Conservation (phyloP, 2,888 invertebrate genomes). For the Arctia plantaginis region DNA sequence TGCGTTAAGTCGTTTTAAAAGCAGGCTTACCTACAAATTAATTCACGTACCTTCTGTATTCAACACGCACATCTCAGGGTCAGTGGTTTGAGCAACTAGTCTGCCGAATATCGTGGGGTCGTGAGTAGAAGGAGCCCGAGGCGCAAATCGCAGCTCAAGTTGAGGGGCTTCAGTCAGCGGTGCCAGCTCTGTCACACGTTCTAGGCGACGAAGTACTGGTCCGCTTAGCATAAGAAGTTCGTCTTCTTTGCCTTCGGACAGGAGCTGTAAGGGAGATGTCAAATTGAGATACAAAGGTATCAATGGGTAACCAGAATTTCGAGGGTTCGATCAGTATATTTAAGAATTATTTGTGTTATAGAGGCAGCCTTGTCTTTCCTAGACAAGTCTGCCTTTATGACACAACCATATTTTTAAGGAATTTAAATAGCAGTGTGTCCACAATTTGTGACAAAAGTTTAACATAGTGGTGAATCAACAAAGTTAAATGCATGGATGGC, state of each 20-base stretch:
- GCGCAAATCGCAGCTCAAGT: slow-evolving; percentile 73
- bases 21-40: neutral
- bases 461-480: too few relatives aligned
- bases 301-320: too few relatives aligned
- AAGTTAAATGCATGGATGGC: too few relatives aligned
- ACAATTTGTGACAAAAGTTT: too few relatives aligned
- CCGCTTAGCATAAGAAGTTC: slow-evolving; percentile 90
- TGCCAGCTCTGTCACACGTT: slow-evolving; percentile 86
- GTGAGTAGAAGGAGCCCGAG: slow-evolving; percentile 65
- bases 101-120: slow-evolving; percentile 72
- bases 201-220: slow-evolving; percentile 88
- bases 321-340: neutral
- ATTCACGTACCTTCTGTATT: slow-evolving; percentile 82
- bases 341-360: neutral
- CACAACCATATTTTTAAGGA: too few relatives aligned
- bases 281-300: too few relatives aligned
- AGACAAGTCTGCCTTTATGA: too few relatives aligned
- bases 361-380: too few relatives aligned
- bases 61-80: slow-evolving; percentile 86
- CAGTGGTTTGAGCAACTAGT: slow-evolving; percentile 88
- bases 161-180: slow-evolving; percentile 67
- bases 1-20: too few relatives aligned
- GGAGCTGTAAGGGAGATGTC: slow-evolving; percentile 69
- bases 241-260: slow-evolving; percentile 89
- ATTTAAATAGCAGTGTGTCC: too few relatives aligned